These are phyloP conservation scores for Diarsia brunnea DNA, from an alignment of 2,888 invertebrate genomes.

Conservation along the genomic window DNA sequence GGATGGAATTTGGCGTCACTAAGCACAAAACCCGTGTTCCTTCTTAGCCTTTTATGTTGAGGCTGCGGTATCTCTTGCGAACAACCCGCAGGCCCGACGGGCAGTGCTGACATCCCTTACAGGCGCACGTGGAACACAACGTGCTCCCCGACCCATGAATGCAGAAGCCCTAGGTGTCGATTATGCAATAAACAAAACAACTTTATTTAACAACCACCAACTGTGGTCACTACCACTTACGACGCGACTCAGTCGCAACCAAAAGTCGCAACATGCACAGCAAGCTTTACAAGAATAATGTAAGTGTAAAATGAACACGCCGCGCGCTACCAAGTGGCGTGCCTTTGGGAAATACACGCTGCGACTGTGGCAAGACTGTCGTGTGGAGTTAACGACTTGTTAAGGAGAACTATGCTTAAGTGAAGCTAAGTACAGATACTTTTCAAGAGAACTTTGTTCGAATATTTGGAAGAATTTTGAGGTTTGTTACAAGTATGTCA, in stretches of 20 bases:
- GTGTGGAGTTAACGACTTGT: constrained; percentile 16
- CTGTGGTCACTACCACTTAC: background rate
- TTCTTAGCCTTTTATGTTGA: no score
- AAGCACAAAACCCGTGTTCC: no score
- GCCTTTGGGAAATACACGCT: constrained; percentile 42
- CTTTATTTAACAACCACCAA: background rate
- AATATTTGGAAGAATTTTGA: background rate
- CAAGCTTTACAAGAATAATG: constrained; percentile 22
- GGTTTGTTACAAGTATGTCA: no score
- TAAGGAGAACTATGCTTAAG: background rate
- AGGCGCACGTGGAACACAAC: no score
- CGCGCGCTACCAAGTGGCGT: background rate
- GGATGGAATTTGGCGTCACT: no score
- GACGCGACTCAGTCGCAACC: background rate
- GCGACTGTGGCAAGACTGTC: constrained; percentile 4
- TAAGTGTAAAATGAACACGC: constrained; percentile 19
- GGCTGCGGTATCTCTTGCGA: no score
- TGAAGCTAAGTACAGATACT: background rate
- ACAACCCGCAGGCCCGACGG: no score
- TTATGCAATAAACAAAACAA: background rate
- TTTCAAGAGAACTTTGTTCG: background rate
- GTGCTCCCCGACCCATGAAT: no score
- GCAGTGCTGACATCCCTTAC: no score
- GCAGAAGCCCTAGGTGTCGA: background rate
- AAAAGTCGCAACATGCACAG: background rate